Percentiles rank a stretch among this genome's conserved stretches.
Conservation (phyloP, 2,888 invertebrate species). For the Pinctada fucata region DNA sequence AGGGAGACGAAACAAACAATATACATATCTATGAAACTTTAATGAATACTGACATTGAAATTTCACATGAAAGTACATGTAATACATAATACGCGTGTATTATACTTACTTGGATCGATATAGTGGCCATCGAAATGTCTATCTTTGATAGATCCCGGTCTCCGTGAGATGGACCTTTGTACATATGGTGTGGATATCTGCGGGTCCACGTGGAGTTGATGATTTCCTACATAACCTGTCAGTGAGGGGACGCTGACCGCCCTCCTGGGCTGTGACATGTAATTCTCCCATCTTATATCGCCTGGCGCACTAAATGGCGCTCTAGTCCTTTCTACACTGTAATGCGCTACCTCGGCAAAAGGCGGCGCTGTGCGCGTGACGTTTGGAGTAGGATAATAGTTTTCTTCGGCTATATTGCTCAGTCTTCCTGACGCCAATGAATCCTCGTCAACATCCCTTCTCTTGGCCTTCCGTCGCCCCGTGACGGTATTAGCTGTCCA, state of each 20-base stretch:
- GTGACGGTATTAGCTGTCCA: constrained; percentile 60
- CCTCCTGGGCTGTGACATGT: constrained; percentile 11
- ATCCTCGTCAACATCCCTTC: constrained; percentile 24
- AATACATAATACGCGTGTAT: no score
- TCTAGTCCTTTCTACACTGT: background rate
- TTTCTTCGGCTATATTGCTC: constrained; percentile 49
- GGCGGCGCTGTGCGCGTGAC: constrained; percentile 39
- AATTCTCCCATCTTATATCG: constrained; percentile 16
- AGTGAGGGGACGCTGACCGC: constrained; percentile 27
- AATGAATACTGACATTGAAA: no score
- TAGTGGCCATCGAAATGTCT: constrained; percentile 62
- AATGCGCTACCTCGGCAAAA: constrained; percentile 30
- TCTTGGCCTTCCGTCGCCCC: constrained; percentile 26
- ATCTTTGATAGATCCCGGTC: background rate
- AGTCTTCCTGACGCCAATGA: constrained; percentile 45
- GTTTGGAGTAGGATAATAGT: constrained; percentile 21
- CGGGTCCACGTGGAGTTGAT: constrained; percentile 14
- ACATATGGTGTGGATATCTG: constrained; percentile 14
- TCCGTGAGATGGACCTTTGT: background rate
- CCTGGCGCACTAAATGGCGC: constrained; percentile 36
- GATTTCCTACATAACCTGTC: constrained; percentile 3
- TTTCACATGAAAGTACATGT: no score
- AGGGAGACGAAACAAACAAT: background rate
- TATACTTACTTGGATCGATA: constrained; percentile 62
- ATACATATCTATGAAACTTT: background rate